Base-by-base conservation (phyloP, 2,113 vertebrate species). In the Macrotis lagotis region DNA sequence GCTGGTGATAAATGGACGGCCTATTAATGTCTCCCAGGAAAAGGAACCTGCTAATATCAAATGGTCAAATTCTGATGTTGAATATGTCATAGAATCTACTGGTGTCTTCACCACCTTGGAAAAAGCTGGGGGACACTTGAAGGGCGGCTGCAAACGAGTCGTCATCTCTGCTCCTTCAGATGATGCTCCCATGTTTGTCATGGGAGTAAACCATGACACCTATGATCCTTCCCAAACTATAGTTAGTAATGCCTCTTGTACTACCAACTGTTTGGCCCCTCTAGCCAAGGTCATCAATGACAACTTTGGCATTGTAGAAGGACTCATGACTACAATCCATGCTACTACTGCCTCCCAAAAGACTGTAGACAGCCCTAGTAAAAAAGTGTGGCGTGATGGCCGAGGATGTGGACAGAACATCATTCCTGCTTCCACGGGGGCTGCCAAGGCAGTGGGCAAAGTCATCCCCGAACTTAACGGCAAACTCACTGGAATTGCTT, bases 211-310 rank as follows among this genome's bases (percentile, higher is more conserved):
- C 66, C 66, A 83, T 8, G 66, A 83, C 37, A 83, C 99, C 48
- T 99, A 99, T 16, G 98, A 99, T 25, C 99, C 99, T 0, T 99
- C 99, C 88, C 98, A 99, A 90, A 97, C 98, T 66, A 98, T 99
- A 31, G 99, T 99, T 97, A 99, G 99, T 98, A 99, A 99, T 91
- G 99, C 99, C 90, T 99, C 99, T 92, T 99, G 99, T 98, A 99
- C 99, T 93, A 99, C 99, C 83, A 99, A 99, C 98, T 99, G 99
- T 97, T 98, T 99, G 98, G 99, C 99, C 99, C 99, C 74, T 44
- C 98, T 99, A 97, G 99, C 99, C 95, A 99, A 99, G 98, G 99
- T 99, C 98, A 99, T 99, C 98, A 50, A 99, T 94, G 99, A 99
- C 98, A 99, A 99, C 98, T 99, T 99, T 0, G 98, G 96, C 97